phyloP scores from a whole-genome alignment of 1,140 invertebrate genomes.

The Asbolus verrucosus region DNA sequence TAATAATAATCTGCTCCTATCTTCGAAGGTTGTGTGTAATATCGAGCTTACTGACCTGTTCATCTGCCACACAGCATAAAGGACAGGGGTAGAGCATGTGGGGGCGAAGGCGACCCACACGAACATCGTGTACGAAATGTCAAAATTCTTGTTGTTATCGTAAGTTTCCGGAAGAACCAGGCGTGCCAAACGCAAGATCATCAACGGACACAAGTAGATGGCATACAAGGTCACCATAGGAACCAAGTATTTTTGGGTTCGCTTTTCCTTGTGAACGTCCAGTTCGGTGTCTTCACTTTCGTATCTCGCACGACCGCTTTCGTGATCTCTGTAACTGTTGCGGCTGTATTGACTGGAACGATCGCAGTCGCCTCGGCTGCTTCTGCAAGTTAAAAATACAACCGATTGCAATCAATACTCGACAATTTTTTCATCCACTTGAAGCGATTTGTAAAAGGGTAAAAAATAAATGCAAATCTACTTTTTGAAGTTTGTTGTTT shows the following conservation, averaged over 20 bases:
- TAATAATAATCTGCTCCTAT: too few relatives aligned
- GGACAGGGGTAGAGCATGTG: constrained; percentile 73
- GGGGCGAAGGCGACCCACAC: constrained; percentile 80
- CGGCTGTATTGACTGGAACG: constrained; percentile 58
- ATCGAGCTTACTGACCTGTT: constrained; percentile 72
- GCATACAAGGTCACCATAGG: constrained; percentile 76
- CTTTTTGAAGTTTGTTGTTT: too few relatives aligned
- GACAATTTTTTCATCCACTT: too few relatives aligned
- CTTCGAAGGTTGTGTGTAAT: too few relatives aligned
- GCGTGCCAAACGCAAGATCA: constrained; percentile 75
- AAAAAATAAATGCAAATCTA: too few relatives aligned
- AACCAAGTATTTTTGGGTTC: constrained; percentile 76
- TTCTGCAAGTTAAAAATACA: constrained; percentile 51
- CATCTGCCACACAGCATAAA: constrained; percentile 76
- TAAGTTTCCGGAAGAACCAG: constrained; percentile 77
- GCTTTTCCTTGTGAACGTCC: constrained; percentile 74
- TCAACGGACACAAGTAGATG: constrained; percentile 75
- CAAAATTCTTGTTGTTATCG: constrained; percentile 76
- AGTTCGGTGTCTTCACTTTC: constrained; percentile 72
- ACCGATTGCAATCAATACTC: too few relatives aligned
- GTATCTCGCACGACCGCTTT: constrained; percentile 48
- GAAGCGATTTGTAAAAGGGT: too few relatives aligned
- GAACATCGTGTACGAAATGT: constrained; percentile 76
- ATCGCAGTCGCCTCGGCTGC: constrained; percentile 52
- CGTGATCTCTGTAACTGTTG: constrained; percentile 54